phyloP scores from a whole-genome alignment of 2,797 vertebrate species.

The Chaenodraco wilsoni region DNA sequence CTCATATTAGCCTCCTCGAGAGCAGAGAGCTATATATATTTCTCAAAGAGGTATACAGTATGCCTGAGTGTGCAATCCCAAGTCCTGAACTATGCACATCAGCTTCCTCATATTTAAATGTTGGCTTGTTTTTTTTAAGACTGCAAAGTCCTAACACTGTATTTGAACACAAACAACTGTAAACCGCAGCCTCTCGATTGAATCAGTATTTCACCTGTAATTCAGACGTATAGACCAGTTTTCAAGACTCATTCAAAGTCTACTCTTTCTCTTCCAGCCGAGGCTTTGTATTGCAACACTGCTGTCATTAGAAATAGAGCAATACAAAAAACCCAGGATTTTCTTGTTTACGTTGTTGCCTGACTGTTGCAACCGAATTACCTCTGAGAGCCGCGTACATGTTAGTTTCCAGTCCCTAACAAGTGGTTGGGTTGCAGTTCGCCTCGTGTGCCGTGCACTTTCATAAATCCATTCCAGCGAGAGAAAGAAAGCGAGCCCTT shows the following conservation, averaged over 20 bases:
- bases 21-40: constrained; percentile 39
- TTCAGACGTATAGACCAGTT: not conserved
- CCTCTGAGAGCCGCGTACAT: constrained; percentile 52
- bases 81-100: constrained; percentile 37
- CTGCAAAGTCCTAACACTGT: constrained; percentile 1
- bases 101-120: constrained; percentile 34
- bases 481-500: constrained; percentile 41
- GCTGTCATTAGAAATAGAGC: constrained; percentile 27
- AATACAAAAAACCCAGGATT: constrained; percentile 6
- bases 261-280: constrained; percentile 11
- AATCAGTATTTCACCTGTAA: constrained; percentile 1
- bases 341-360: constrained; percentile 38
- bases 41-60: constrained; percentile 29
- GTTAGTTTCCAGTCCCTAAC: constrained; percentile 59
- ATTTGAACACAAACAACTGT: constrained; percentile 16
- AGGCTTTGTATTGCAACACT: constrained; percentile 10
- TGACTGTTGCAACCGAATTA: constrained; percentile 43
- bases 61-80: constrained; percentile 33
- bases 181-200: not conserved
- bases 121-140: constrained; percentile 21
- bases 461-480: constrained; percentile 55
- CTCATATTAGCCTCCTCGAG: constrained; percentile 43
- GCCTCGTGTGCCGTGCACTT: constrained; percentile 38
- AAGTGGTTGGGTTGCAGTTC: constrained; percentile 57
- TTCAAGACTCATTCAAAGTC: constrained; percentile 3